Evolutionary conservation across 1,140 invertebrate species (phyloP).

Genomic region (Temnothorax longispinosus): DNA sequence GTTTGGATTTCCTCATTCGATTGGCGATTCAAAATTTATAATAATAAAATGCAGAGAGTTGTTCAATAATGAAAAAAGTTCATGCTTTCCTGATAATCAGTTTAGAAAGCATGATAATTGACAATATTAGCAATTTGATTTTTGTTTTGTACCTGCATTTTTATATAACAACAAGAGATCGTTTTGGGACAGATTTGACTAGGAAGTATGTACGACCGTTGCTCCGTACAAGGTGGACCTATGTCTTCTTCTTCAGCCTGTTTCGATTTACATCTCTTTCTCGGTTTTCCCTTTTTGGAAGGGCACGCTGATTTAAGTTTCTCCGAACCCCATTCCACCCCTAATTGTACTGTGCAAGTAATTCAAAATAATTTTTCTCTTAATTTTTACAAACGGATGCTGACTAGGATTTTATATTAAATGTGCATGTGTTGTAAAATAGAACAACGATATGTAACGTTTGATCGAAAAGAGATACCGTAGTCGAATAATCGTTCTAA

Average conservation of each 20-base stretch:
- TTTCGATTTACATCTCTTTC: neutral
- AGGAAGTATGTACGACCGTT: neutral
- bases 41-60: too few relatives aligned
- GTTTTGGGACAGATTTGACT: slow-evolving; percentile 48
- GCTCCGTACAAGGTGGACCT: slow-evolving; percentile 4
- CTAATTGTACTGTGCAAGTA: slow-evolving; percentile 33
- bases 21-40: too few relatives aligned
- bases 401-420: neutral
- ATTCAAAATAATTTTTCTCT: neutral
- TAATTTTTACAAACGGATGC: neutral
- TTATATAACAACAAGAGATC: slow-evolving; percentile 65
- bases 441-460: neutral
- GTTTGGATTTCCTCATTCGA: too few relatives aligned
- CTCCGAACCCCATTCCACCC: neutral
- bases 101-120: neutral
- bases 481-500: slow-evolving; percentile 29
- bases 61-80: too few relatives aligned
- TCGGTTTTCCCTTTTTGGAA: slow-evolving; percentile 25
- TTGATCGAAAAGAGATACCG: slow-evolving; percentile 13
- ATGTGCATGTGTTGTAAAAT: neutral
- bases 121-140: neutral
- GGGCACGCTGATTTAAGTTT: slow-evolving; percentile 57
- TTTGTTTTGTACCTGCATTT: slow-evolving; percentile 73
- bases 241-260: neutral
- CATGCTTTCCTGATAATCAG: neutral